These are phyloP conservation scores for Physeter macrocephalus DNA, from an alignment of 2,113 vertebrate genomes.

Conservation along the genomic window DNA sequence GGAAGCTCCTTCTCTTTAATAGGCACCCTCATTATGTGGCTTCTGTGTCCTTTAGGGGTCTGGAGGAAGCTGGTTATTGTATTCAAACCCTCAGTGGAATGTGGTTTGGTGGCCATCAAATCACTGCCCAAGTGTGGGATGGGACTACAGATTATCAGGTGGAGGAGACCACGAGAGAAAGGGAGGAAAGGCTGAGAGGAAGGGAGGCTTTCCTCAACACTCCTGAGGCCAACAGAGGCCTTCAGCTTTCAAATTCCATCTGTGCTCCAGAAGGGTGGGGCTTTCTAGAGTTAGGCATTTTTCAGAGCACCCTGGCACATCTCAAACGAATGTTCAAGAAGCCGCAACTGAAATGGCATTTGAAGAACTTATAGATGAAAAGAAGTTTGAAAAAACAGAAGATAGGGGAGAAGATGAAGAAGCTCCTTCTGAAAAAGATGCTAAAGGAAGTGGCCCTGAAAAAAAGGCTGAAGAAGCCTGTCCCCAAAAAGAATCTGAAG, in stretches of 20 bases:
- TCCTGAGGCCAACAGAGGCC: conserved; percentile 64
- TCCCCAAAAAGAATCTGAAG: neutral
- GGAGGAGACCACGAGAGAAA: conserved; percentile 94
- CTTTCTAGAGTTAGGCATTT: conserved; percentile 63
- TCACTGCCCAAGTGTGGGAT: conserved; percentile 90
- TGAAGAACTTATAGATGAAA: conserved; percentile 51
- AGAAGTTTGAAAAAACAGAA: conserved; percentile 54
- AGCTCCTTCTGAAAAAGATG: conserved; percentile 57
- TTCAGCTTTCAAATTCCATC: conserved; percentile 20
- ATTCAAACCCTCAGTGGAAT: conserved; percentile 88
- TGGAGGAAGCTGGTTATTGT: conserved; percentile 89
- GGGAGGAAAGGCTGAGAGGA: conserved; percentile 93
- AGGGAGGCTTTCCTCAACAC: conserved; percentile 89
- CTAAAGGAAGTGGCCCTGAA: neutral
- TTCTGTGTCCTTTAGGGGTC: conserved; percentile 93
- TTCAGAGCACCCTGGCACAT: conserved; percentile 48
- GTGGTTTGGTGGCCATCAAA: conserved; percentile 96
- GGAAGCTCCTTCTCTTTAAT: conserved; percentile 97
- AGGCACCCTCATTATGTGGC: conserved; percentile 95
- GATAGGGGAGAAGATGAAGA: conserved; percentile 58
- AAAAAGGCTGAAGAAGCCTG: neutral
- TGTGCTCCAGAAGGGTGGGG: conserved; percentile 51
- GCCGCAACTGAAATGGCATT: neutral
- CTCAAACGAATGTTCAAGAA: conserved; percentile 45
- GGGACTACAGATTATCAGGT: conserved; percentile 96